phyloP scores from a whole-genome alignment of 1,140 invertebrate genomes.

The Drosophila bocki region DNA sequence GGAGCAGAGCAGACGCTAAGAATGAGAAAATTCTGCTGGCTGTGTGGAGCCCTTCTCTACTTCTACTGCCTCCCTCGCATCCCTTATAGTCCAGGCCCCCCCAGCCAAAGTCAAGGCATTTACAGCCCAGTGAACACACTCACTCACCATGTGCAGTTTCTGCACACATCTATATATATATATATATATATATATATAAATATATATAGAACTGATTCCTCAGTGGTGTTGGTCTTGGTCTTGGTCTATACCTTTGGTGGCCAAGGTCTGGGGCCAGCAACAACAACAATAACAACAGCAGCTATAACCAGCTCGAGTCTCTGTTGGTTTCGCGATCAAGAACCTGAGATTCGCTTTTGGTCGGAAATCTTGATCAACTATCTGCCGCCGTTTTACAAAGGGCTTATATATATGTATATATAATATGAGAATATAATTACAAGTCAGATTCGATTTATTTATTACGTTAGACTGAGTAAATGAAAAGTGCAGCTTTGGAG shows the following conservation, averaged over 20 bases:
- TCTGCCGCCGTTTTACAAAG: slow-evolving; percentile 9
- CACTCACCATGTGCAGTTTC: slow-evolving; percentile 29
- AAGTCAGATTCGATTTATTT: slow-evolving; percentile 11
- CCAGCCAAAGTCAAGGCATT: slow-evolving; percentile 62
- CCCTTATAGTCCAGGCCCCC: slow-evolving; percentile 16
- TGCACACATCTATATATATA: slow-evolving; percentile 8
- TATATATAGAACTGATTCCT: slow-evolving; percentile 23
- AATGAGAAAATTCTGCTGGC: slow-evolving; percentile 46
- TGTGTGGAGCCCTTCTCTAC: slow-evolving; percentile 25
- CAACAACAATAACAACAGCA: slow-evolving; percentile 5
- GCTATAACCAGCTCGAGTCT: slow-evolving; percentile 3
- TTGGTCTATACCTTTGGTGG: slow-evolving; percentile 47
- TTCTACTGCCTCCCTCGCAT: slow-evolving; percentile 2
- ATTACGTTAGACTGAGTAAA: not conserved
- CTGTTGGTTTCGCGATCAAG: slow-evolving; percentile 28
- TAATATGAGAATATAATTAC: slow-evolving; percentile 12
- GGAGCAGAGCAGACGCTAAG: slow-evolving; percentile 25
- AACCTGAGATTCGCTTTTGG: slow-evolving; percentile 37
- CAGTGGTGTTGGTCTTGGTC: slow-evolving; percentile 14
- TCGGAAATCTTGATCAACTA: slow-evolving; percentile 25
- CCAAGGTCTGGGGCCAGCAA: slow-evolving; percentile 47
- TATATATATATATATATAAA: slow-evolving; percentile 2
- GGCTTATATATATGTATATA: slow-evolving; percentile 1
- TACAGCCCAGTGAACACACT: slow-evolving; percentile 59
- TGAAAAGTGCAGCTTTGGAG: not conserved